Percentiles rank a stretch among this genome's conserved stretches.
Conservation (phyloP, 2,888 invertebrate genomes). For the Philhelius pedissequus region DNA sequence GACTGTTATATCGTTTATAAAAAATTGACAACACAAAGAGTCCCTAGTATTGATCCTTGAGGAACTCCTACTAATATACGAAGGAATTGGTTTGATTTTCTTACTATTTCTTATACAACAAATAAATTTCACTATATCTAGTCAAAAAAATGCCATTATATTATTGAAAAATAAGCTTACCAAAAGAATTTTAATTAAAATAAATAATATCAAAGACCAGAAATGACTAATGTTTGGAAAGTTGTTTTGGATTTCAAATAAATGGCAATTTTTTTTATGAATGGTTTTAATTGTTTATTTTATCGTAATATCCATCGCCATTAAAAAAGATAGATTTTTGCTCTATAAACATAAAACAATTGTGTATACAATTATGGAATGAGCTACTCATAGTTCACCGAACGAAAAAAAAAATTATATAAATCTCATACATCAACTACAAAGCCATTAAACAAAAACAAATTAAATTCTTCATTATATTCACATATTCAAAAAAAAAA, state of each 20-base stretch:
- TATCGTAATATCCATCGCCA: not conserved
- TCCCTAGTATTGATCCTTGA: too few relatives aligned
- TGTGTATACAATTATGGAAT: not conserved
- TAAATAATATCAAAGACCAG: not conserved
- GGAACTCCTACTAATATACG: too few relatives aligned
- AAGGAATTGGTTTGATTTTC: too few relatives aligned
- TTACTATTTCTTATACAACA: too few relatives aligned
- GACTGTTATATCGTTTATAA: too few relatives aligned
- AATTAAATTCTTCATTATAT: constrained; percentile 56
- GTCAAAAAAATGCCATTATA: too few relatives aligned
- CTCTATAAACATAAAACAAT: not conserved
- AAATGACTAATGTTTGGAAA: not conserved
- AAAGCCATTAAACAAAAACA: not conserved
- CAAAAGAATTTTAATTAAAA: too few relatives aligned
- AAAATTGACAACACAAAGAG: too few relatives aligned
- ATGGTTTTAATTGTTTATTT: constrained; percentile 1
- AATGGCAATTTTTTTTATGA: not conserved
- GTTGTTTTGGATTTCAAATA: not conserved
- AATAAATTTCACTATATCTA: too few relatives aligned
- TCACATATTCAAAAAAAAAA: constrained; percentile 16
- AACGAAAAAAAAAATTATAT: not conserved
- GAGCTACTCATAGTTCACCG: not conserved
- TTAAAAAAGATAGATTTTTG: not conserved
- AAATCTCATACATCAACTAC: not conserved
- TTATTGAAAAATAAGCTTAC: too few relatives aligned